Evolutionary conservation across 2,113 vertebrate species (phyloP), one percentile per base, ranked within the genome.

Genomic region (Dasyurus viverrinus): DNA sequence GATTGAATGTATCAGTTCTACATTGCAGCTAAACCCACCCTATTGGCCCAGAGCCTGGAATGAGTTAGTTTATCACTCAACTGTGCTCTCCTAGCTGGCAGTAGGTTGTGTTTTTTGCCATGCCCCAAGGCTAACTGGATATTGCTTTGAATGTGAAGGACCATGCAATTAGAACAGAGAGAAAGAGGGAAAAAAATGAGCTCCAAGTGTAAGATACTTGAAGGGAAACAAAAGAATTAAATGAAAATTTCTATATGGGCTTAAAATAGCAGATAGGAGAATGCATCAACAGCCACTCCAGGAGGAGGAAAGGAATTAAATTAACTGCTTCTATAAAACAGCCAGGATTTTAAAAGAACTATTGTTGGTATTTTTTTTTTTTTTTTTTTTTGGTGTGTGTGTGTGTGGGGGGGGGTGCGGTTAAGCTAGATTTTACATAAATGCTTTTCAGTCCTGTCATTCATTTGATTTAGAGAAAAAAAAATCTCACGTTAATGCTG

Each of bases 1-100:
- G 96, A 96, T 54, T 10, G 94, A 93, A 84, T 95, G 76, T 2
- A 0, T 95, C 96, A 94, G 1, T 0, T 91, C 90, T 93, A 53
- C 94, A 98, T 98, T 98, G 96, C 84, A 90, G 2, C 26, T 36
- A 90, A 52, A 94, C 93, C 50, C 46, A 0, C 25, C 93, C 95
- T 94, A 16, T 93, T 98, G 98, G 98, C 98, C 94, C 47, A 7
- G 92, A 93, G 98, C 98, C 98, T 98, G 96, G 93, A 97, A 97
- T 91, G 96, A 96, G 53, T 91, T 94, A 52, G 52, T 94, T 95
- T 95, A 94, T 94, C 97, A 98, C 97, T 92, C 96, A 96, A 0
- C 27, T 54, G 93, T 95, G 95, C 48, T 96, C 94, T 94, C 95
- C 96, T 94, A 91, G 93, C 97, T 98, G 97, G 97, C 98, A 98